phyloP scores from a whole-genome alignment of 1,140 invertebrate species.

The Megalopta genalis region DNA sequence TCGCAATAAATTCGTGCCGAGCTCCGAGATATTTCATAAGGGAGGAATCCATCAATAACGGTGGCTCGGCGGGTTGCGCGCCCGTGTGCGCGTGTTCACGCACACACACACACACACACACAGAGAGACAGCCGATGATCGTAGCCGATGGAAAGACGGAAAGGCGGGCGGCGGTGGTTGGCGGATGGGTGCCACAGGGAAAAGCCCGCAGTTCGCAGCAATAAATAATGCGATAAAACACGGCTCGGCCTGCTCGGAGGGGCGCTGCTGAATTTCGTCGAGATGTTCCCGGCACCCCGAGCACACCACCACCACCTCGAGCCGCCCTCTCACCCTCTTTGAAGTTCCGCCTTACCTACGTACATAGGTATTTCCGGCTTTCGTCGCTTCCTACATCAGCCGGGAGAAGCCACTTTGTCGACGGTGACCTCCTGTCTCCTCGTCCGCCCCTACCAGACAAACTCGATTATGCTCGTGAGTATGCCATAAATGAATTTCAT shows the following conservation, averaged over 20 bases:
- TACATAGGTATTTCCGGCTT: constrained; percentile 46
- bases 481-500: constrained; percentile 62
- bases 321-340: constrained; percentile 52
- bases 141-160: constrained; percentile 23
- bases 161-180: constrained; percentile 14
- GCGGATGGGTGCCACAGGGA: constrained; percentile 19
- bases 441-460: constrained; percentile 44
- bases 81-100: constrained; percentile 17
- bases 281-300: constrained; percentile 39
- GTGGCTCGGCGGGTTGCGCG: constrained; percentile 29
- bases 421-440: constrained; percentile 31
- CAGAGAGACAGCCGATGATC: too few relatives aligned
- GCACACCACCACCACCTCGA: background rate
- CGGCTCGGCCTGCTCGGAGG: constrained; percentile 74
- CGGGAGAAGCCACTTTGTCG: constrained; percentile 54
- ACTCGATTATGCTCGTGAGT: constrained; percentile 61
- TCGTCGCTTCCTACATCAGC: constrained; percentile 45
- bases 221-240: constrained; percentile 81
- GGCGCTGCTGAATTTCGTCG: constrained; percentile 55
- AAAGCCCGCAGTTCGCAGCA: constrained; percentile 66
- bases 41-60: constrained; percentile 80
- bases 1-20: constrained; percentile 79
- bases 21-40: constrained; percentile 79
- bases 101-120: too few relatives aligned
- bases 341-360: constrained; percentile 48